phyloP scores from a whole-genome alignment of 2,797 vertebrate species.

The Diplodus sargus region DNA sequence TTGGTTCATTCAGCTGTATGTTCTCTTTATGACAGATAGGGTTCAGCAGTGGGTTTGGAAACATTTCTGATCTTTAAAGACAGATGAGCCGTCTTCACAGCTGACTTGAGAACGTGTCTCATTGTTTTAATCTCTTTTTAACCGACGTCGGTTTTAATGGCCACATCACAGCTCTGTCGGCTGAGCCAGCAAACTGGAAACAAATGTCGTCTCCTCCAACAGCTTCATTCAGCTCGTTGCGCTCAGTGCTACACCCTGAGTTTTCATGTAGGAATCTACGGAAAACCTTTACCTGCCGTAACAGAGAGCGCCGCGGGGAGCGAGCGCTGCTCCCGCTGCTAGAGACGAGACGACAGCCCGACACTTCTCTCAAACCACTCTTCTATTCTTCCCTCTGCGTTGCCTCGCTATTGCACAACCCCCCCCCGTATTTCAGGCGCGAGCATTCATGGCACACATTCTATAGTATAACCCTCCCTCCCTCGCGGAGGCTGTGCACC shows the following conservation, averaged over 20 bases:
- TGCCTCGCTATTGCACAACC: not conserved
- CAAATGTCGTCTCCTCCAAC: not conserved
- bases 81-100: not conserved
- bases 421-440: constrained; percentile 23
- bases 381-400: not conserved
- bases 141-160: not conserved
- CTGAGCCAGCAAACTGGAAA: constrained; percentile 11
- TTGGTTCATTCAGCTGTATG: not conserved
- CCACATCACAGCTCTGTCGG: constrained; percentile 16
- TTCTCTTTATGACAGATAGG: not conserved
- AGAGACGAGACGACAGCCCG: too few species aligned
- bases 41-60: not conserved
- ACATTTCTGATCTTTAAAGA: not conserved
- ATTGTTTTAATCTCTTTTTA: not conserved
- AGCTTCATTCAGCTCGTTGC: not conserved
- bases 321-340: not conserved
- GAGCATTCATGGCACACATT: constrained; percentile 56
- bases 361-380: not conserved
- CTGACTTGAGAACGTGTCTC: not conserved
- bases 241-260: not conserved
- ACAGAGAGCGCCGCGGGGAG: not conserved
- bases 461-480: constrained; percentile 48
- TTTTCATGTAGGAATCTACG: not conserved
- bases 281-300: not conserved
- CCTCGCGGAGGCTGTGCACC: constrained; percentile 56